Evolutionary conservation across 2,797 vertebrate genomes (phyloP).

Genomic region (Anisognathus igniventris): DNA sequence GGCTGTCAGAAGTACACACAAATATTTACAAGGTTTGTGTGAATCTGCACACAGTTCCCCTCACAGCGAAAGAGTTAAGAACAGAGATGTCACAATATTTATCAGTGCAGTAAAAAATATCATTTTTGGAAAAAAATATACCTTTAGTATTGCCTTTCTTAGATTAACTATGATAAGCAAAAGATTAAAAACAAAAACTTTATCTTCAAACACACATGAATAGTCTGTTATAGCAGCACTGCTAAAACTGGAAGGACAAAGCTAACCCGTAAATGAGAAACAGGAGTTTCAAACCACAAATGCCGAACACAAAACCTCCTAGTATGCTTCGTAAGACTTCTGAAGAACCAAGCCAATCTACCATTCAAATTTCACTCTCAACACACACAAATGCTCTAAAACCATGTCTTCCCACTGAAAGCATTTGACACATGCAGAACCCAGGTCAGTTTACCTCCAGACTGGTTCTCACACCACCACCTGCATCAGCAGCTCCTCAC

Average conservation of each 20-base stretch:
- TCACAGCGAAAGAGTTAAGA: constrained; percentile 66
- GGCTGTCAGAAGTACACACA: constrained; percentile 63
- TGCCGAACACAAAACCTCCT: constrained; percentile 5
- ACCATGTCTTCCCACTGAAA: not conserved
- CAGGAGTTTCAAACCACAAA: constrained; percentile 48
- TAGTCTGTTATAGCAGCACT: constrained; percentile 72
- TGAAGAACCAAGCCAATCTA: constrained; percentile 10
- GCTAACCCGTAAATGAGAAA: constrained; percentile 67
- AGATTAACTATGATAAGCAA: constrained; percentile 75
- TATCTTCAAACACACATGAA: constrained; percentile 58
- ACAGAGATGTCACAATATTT: constrained; percentile 71
- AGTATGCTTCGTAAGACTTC: not conserved
- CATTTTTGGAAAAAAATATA: constrained; percentile 77
- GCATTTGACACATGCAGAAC: not conserved
- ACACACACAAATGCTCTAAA: not conserved
- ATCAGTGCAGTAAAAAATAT: constrained; percentile 80
- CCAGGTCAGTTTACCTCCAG: not conserved
- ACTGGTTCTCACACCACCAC: not conserved
- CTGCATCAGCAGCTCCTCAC: not conserved
- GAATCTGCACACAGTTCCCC: constrained; percentile 61
- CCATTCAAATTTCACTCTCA: not conserved
- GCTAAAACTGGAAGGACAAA: constrained; percentile 70
- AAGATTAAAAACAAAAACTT: constrained; percentile 67
- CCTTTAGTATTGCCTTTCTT: constrained; percentile 82
- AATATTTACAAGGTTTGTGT: constrained; percentile 71